These are phyloP conservation scores for Orthosia incerta DNA, from an alignment of 2,888 invertebrate species.

Conservation along the genomic window DNA sequence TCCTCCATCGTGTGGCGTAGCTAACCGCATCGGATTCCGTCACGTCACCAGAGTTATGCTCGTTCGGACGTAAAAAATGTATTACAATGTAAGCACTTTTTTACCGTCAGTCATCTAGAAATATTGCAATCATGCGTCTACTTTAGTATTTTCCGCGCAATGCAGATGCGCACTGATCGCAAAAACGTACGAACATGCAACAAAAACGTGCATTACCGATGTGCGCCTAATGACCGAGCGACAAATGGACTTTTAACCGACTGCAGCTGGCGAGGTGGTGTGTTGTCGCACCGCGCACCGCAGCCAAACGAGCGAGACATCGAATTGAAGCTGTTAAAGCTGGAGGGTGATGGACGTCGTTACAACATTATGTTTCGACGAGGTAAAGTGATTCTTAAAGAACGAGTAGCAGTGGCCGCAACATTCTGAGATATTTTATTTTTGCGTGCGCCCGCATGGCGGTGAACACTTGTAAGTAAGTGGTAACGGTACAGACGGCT, in stretches of 20 bases:
- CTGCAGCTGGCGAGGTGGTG: conserved; percentile 44
- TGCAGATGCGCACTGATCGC: conserved; percentile 50
- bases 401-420: conserved; percentile 24
- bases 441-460: conserved; percentile 37
- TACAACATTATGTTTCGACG: conserved; percentile 25
- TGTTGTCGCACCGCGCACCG: conserved; percentile 12
- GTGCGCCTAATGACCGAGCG: conserved; percentile 43
- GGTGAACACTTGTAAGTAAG: conserved; percentile 9
- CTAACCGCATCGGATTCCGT: conserved; percentile 55
- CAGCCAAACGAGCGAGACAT: conserved; percentile 7
- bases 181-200: conserved; percentile 46
- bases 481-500: conserved; percentile 12
- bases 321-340: conserved; percentile 20
- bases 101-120: conserved; percentile 50
- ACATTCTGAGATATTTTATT: conserved; percentile 22
- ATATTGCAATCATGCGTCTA: conserved; percentile 57
- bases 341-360: conserved; percentile 21
- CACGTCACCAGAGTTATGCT: conserved; percentile 59
- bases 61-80: conserved; percentile 57
- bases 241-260: conserved; percentile 57
- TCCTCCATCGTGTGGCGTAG: background rate
- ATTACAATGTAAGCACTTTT: conserved; percentile 60
- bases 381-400: conserved; percentile 22
- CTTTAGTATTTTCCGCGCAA: conserved; percentile 49
- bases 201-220: conserved; percentile 61